Evolutionary conservation across 2,797 vertebrate species (phyloP).

Genomic region (Austrolebias charrua): DNA sequence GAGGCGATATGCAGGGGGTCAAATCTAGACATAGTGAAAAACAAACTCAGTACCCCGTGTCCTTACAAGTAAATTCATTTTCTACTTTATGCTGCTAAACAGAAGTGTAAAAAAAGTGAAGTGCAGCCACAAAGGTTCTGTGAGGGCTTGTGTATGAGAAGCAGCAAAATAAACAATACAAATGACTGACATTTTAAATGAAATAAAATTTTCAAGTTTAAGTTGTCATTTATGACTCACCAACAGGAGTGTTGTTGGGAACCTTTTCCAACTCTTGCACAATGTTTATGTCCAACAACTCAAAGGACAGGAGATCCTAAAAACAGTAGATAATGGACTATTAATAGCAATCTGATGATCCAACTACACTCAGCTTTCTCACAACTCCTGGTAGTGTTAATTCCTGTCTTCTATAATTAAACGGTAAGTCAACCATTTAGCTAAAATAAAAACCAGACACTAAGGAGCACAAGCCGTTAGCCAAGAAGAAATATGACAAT

Average conservation of each 20-base stretch:
- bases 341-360: not conserved
- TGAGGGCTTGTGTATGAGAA: not conserved
- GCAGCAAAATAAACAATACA: not conserved
- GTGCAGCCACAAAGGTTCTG: not conserved
- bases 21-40: conserved; percentile 78
- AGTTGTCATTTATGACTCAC: conserved; percentile 75
- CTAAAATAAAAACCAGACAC: no score
- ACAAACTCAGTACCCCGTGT: not conserved
- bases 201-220: not conserved
- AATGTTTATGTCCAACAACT: conserved; percentile 96
- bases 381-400: no score
- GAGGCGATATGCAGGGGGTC: conserved; percentile 91
- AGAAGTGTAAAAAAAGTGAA: not conserved
- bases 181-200: not conserved
- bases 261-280: conserved; percentile 95
- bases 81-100: not conserved
- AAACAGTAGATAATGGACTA: not conserved
- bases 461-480: no score
- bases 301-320: conserved; percentile 95
- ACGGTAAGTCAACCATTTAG: no score
- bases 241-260: conserved; percentile 91
- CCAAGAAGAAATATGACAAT: no score
- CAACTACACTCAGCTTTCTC: no score
- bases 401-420: no score
- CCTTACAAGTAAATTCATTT: no score